Evolutionary conservation across 2,888 invertebrate genomes (phyloP).

Genomic region (Subacronicta megacephala): DNA sequence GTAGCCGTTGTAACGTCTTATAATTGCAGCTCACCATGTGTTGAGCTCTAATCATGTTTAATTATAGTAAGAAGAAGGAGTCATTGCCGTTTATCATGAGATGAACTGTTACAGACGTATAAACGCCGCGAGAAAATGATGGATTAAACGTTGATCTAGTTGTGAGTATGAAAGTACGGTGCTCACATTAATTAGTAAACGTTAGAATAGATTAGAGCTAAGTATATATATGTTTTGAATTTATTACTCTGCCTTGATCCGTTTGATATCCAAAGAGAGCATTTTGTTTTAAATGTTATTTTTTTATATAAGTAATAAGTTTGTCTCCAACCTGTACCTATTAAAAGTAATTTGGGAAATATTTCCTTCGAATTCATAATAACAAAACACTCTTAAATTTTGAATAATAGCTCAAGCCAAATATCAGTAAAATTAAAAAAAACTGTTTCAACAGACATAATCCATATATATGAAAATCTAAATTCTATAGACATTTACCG

Average conservation of each 20-base stretch:
- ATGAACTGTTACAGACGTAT: constrained; percentile 87
- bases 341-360: too few species aligned
- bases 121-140: constrained; percentile 79
- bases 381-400: too few species aligned
- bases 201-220: constrained; percentile 40
- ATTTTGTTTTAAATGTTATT: too few species aligned
- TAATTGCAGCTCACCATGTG: constrained; percentile 87
- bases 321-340: too few species aligned
- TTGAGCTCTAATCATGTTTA: constrained; percentile 88
- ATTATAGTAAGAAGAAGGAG: constrained; percentile 83
- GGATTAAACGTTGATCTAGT: constrained; percentile 67
- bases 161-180: constrained; percentile 45
- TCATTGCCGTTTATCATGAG: constrained; percentile 88
- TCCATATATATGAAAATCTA: too few species aligned
- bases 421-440: too few species aligned
- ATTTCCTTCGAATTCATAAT: too few species aligned
- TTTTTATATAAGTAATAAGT: too few species aligned
- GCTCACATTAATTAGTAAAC: constrained; percentile 48
- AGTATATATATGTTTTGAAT: constrained; percentile 32
- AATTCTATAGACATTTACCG: constrained; percentile 7
- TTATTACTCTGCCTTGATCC: constrained; percentile 9
- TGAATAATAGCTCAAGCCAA: too few species aligned
- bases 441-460: too few species aligned
- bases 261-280: constrained; percentile 5
- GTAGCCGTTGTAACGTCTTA: constrained; percentile 86